phyloP scores from a whole-genome alignment of 2,113 vertebrate species.

The Menidia beryllina region DNA sequence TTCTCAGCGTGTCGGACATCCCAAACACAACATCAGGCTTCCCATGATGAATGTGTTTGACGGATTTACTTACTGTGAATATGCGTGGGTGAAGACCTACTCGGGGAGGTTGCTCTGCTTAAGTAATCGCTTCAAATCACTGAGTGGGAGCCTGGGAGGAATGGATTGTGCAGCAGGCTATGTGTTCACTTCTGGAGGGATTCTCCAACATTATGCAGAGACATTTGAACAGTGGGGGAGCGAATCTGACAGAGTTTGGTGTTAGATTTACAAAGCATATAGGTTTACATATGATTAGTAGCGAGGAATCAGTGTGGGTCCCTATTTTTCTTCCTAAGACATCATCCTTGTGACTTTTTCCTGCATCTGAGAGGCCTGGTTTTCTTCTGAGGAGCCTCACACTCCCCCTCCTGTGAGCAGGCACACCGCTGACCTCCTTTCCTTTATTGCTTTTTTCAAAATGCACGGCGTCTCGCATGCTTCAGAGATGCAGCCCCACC shows the following conservation, averaged over 20 bases:
- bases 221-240: constrained; percentile 53
- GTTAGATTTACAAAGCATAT: constrained; percentile 44
- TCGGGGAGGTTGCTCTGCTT: constrained; percentile 45
- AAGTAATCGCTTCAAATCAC: constrained; percentile 63
- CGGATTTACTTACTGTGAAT: constrained; percentile 64
- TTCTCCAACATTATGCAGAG: constrained; percentile 39
- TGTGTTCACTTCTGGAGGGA: constrained; percentile 36
- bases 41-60: constrained; percentile 38
- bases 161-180: constrained; percentile 43
- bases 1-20: constrained; percentile 9
- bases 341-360: constrained; percentile 18
- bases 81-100: constrained; percentile 47
- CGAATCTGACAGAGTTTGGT: constrained; percentile 60
- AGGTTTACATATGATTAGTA: constrained; percentile 62
- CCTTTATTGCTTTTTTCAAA: constrained; percentile 56
- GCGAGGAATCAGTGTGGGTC: constrained; percentile 49
- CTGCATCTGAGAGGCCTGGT: constrained; percentile 5
- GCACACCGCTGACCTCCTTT: constrained; percentile 56
- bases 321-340: constrained; percentile 11
- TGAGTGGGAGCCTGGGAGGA: constrained; percentile 26
- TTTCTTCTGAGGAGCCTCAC: constrained; percentile 18
- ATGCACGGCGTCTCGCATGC: constrained; percentile 48
- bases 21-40: constrained; percentile 28
- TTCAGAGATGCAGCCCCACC: constrained; percentile 50
- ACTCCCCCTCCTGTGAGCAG: constrained; percentile 33